These are phyloP conservation scores for Butorides virescens DNA, from an alignment of 2,113 vertebrate species.

Conservation along the genomic window DNA sequence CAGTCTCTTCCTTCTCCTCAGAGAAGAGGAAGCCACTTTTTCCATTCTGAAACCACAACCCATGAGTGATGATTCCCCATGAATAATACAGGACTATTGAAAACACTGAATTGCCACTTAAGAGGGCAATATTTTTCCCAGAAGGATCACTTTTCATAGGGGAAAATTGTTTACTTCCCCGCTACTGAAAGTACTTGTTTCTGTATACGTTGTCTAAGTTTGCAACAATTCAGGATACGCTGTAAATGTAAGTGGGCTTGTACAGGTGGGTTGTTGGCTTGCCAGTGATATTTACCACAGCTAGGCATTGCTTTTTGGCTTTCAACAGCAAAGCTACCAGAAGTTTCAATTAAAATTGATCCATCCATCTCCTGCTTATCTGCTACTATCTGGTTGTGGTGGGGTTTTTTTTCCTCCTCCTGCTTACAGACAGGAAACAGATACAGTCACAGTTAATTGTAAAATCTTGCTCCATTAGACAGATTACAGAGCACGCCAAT, in stretches of 20 bases:
- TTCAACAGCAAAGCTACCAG: neutral
- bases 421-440: neutral
- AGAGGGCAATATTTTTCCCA: neutral
- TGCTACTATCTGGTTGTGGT: neutral
- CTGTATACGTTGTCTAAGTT: neutral
- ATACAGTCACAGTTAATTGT: neutral
- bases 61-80: neutral
- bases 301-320: neutral
- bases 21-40: neutral
- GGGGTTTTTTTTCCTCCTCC: neutral
- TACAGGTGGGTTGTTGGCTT: neutral
- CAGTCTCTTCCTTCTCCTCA: neutral
- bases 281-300: neutral
- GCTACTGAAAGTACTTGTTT: neutral
- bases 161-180: neutral
- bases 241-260: neutral
- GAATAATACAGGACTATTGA: constrained; percentile 28
- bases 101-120: neutral
- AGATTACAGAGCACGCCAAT: neutral
- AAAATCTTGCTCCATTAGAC: constrained; percentile 25
- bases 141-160: neutral
- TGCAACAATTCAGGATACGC: neutral
- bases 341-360: neutral
- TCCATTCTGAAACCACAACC: neutral
- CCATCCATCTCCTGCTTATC: neutral